Base-by-base conservation (phyloP, 2,113 vertebrate species). In the Aegithalos caudatus region DNA sequence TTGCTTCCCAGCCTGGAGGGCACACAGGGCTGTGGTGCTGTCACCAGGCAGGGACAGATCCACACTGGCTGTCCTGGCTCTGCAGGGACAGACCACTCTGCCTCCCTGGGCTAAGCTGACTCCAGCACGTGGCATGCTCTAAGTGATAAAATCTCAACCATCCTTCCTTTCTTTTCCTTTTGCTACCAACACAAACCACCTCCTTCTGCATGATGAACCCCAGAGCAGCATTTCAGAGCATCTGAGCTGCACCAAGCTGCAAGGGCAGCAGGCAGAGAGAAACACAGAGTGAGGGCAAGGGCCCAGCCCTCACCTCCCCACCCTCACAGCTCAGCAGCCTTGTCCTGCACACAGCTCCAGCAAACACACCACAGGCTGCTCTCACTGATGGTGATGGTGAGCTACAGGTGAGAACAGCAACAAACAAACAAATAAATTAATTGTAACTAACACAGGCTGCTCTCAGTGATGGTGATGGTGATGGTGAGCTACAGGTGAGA, bases 1-100 rank as follows among this genome's bases (percentile, higher is more conserved):
- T 12, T 40, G 40, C 10, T 40, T 40, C 10, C 40, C 40, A 3
- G 16, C 38, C 45, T 15, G 45, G 14, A 2, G 9, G 2, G 2
- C 1, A 3, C 3, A 7, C 44, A 50, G 27, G 11, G 1, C 4
- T 4, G 25, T 45, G 12, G 7, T 2, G 10, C 27, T 37, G 38
- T 1, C 57, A 10, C 1, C 73, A 8, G 1, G 44, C 58, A 45
- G 62, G 31, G 8, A 3, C 27, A 35, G 65, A 61, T 1, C 11
- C 42, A 2, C 4, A 16, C 44, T 45, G 44, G 20, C 10, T 45
- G 19, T 20, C 44, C 45, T 22, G 5, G 1, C 2, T 8, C 64
- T 42, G 38, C 33, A 0, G 1, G 44, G 3, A 17, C 22, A 22
- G 40, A 33, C 1, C 9, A 7, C 17, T 6, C 5, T 20, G 25